Percentiles rank a stretch among this genome's conserved stretches.
Conservation (phyloP, 2,888 invertebrate genomes). For the Ditula angustiorana region DNA sequence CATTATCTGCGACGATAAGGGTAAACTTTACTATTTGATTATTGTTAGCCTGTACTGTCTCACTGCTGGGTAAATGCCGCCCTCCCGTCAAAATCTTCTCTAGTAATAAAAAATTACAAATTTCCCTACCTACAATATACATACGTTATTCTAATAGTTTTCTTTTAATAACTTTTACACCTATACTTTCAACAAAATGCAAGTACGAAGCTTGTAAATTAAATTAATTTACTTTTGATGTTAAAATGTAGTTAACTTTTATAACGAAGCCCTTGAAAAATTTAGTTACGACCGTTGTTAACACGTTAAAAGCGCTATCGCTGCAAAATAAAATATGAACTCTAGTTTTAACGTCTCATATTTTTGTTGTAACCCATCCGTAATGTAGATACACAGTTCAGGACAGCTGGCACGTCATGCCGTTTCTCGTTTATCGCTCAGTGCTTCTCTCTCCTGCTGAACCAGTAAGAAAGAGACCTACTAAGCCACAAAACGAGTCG, state of each 20-base stretch:
- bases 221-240: no score
- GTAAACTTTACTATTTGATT: no score
- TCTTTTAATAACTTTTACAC: no score
- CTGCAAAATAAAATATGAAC: not conserved
- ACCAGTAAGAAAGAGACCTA: not conserved
- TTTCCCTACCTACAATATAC: no score
- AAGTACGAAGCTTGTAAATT: no score
- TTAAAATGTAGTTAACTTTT: not conserved
- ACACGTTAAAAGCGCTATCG: not conserved
- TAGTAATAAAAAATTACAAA: no score
- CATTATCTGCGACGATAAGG: no score
- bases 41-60: no score
- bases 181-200: no score
- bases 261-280: not conserved
- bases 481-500: not conserved
- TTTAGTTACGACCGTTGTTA: not conserved
- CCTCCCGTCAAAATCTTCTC: no score
- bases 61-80: no score
- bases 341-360: not conserved
- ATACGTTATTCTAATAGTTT: no score
- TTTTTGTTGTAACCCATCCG: not conserved
- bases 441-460: not conserved
- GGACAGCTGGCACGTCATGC: not conserved
- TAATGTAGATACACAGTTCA: not conserved
- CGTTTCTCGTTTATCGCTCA: not conserved